These are phyloP conservation scores for Pherbina coryleti DNA, from an alignment of 2,888 invertebrate species.

Conservation along the genomic window DNA sequence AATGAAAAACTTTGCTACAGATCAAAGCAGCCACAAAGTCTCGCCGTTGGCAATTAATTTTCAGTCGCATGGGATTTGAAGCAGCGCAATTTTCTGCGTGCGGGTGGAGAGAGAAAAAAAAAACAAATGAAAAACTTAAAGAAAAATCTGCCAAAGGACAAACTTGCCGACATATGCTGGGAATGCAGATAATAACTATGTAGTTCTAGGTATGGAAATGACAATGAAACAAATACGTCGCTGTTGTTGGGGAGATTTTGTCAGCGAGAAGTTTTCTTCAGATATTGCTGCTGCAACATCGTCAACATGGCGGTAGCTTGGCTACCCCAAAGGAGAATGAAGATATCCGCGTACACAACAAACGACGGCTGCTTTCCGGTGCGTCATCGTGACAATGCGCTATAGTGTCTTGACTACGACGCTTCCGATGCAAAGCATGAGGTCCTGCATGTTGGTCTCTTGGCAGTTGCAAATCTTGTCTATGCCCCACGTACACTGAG, in stretches of 20 bases:
- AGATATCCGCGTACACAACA: conserved; percentile 28
- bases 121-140: conserved; percentile 10
- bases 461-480: conserved; percentile 28
- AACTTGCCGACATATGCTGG: conserved; percentile 30
- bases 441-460: not conserved
- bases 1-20: not conserved
- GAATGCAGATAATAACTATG: not conserved
- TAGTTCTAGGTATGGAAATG: not conserved
- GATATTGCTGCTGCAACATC: not conserved
- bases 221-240: conserved; percentile 10
- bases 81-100: not conserved
- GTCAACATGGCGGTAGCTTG: not conserved
- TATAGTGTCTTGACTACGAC: conserved; percentile 7
- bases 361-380: conserved; percentile 16
- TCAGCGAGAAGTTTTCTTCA: not conserved
- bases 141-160: conserved; percentile 8
- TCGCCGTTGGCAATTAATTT: conserved; percentile 32
- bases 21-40: conserved; percentile 32
- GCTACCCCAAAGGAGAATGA: conserved; percentile 26
- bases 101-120: not conserved
- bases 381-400: conserved; percentile 25
- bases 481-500: not conserved
- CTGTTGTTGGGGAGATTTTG: no score
- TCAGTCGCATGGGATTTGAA: not conserved
- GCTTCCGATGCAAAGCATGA: conserved; percentile 2